Percentiles rank a stretch among this genome's conserved stretches.
Conservation (phyloP, 2,888 invertebrate genomes). For the Dicranocentrus wangi region DNA sequence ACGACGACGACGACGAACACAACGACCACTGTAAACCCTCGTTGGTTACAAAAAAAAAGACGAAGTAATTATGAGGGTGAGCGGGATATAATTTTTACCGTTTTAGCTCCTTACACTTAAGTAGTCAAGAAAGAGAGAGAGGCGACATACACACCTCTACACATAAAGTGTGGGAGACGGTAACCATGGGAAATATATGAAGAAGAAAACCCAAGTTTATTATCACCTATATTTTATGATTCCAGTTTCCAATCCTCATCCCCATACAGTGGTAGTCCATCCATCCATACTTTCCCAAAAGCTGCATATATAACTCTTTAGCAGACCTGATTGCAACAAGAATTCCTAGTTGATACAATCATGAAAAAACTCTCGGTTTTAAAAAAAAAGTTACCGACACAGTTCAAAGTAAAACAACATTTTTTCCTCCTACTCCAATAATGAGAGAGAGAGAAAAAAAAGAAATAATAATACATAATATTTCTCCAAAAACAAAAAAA, state of each 20-base stretch:
- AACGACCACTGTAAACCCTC: not conserved
- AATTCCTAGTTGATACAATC: conserved; percentile 67
- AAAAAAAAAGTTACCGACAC: conserved; percentile 42
- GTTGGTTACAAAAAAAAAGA: not conserved
- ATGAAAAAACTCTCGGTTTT: conserved; percentile 25
- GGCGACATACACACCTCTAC: not conserved
- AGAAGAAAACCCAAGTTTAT: too few relatives aligned
- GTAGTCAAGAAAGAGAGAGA: conserved; percentile 9
- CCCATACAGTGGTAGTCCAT: too few relatives aligned
- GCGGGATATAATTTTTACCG: conserved; percentile 42
- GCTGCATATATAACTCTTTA: conserved; percentile 35
- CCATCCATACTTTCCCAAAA: conserved; percentile 10
- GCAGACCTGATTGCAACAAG: conserved; percentile 64
- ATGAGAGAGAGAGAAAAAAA: not conserved
- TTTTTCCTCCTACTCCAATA: conserved; percentile 10
- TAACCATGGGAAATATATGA: too few relatives aligned
- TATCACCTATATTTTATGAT: too few relatives aligned
- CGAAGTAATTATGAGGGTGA: conserved; percentile 35
- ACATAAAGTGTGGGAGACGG: too few relatives aligned
- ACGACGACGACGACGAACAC: not conserved
- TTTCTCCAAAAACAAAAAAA: conserved; percentile 11
- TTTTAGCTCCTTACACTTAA: conserved; percentile 34
- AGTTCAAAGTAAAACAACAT: conserved; percentile 54
- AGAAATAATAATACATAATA: conserved; percentile 27
- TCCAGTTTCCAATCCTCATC: too few relatives aligned